Conservation (phyloP, 2,888 invertebrate genomes). For the Oegoconia quadripuncta region DNA sequence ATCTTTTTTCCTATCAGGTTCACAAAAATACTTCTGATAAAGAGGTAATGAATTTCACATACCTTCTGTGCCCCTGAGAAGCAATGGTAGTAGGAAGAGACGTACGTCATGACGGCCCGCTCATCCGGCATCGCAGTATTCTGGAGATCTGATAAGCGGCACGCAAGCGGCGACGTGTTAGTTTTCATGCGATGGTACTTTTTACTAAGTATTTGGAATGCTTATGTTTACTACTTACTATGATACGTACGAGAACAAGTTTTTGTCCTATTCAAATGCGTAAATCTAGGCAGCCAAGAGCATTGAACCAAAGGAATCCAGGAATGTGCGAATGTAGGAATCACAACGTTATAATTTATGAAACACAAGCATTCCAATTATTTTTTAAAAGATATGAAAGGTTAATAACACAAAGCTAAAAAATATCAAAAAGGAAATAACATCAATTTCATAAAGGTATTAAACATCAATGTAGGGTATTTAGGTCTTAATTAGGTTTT, state of each 20-base stretch:
- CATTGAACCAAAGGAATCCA: too few species aligned
- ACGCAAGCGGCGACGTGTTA: conserved; percentile 71
- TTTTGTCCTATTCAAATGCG: too few species aligned
- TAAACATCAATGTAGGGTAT: conserved; percentile 8
- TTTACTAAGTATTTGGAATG: conserved; percentile 41
- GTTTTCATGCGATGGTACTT: conserved; percentile 63
- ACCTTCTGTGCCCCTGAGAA: conserved; percentile 99
- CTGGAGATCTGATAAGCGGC: conserved; percentile 91
- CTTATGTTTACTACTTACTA: conserved; percentile 29
- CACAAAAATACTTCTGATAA: too few species aligned
- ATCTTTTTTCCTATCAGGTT: too few species aligned
- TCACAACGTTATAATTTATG: conserved; percentile 4
- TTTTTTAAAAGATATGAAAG: conserved; percentile 34
- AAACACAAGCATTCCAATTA: conserved; percentile 45
- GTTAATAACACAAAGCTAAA: conserved; percentile 55
- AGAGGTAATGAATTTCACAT: conserved; percentile 55
- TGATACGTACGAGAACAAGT: conserved; percentile 1
- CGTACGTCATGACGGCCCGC: conserved; percentile 99
- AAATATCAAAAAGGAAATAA: conserved; percentile 15
- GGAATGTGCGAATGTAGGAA: too few species aligned
- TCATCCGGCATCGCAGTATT: conserved; percentile 99
- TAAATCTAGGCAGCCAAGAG: too few species aligned
- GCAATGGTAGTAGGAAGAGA: conserved; percentile 99
- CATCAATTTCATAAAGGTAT: conserved; percentile 5
- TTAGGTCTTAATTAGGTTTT: neutral